A percentile compares a stretch with the other conserved stretches of the same genome.
Conservation (phyloP, 1,140 invertebrate genomes). For the Melipona quadrifasciata region DNA sequence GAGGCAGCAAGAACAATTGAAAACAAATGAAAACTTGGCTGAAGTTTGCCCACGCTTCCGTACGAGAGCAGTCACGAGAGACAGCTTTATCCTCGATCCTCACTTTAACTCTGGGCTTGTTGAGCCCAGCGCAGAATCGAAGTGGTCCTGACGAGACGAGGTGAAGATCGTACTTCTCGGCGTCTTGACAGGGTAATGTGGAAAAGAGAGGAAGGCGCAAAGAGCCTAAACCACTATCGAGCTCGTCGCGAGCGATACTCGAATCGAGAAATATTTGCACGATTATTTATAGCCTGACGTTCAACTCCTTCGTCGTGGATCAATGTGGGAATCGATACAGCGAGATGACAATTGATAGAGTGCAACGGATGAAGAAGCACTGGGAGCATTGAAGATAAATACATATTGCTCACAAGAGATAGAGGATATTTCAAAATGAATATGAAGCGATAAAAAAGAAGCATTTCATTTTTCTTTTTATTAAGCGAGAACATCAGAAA, state of each 20-base stretch:
- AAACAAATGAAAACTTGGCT: neutral
- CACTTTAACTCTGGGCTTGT: neutral
- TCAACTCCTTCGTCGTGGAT: neutral
- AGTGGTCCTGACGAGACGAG: neutral
- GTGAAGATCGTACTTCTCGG: neutral
- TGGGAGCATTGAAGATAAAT: neutral
- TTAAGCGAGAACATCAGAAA: too few relatives aligned
- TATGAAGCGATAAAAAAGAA: too few relatives aligned
- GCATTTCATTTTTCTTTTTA: too few relatives aligned
- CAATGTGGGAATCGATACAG: slow-evolving; percentile 15
- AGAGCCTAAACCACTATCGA: neutral
- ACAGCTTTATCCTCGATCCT: neutral
- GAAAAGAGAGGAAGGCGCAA: neutral
- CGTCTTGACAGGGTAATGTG: slow-evolving; percentile 6
- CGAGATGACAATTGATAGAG: neutral
- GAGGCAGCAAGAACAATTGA: neutral
- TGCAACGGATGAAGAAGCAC: neutral
- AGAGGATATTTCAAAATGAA: too few relatives aligned
- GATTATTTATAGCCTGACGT: slow-evolving; percentile 7
- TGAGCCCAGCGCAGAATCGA: neutral
- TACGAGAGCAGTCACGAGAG: neutral
- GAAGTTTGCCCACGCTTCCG: neutral
- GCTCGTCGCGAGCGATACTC: neutral
- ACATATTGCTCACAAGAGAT: too few relatives aligned
- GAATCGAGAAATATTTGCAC: slow-evolving; percentile 55